These are phyloP conservation scores for Myrmecobius fasciatus DNA, from an alignment of 2,113 vertebrate genomes.

Conservation along the genomic window DNA sequence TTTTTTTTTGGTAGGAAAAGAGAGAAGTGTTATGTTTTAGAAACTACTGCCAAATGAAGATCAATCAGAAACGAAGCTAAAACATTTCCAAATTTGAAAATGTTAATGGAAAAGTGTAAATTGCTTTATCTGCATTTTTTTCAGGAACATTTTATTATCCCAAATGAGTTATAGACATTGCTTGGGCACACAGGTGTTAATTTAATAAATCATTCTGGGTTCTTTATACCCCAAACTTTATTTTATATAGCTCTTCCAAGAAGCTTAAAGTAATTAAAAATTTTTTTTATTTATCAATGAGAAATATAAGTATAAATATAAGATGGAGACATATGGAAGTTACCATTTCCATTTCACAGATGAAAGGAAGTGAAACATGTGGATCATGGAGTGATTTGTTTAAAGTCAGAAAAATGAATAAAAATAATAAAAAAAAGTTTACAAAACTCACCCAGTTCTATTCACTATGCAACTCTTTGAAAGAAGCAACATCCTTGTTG, in stretches of 20 bases:
- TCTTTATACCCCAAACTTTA: conserved; percentile 27
- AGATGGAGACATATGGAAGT: conserved; percentile 12
- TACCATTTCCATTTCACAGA: conserved; percentile 30
- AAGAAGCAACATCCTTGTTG: background rate
- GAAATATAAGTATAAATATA: conserved; percentile 22
- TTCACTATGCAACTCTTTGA: background rate
- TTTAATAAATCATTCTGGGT: conserved; percentile 41
- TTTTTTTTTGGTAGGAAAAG: background rate
- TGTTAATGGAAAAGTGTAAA: conserved; percentile 27
- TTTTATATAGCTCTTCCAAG: conserved; percentile 13
- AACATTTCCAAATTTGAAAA: conserved; percentile 50
- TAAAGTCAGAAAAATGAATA: conserved; percentile 1
- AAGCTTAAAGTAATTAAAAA: conserved; percentile 32
- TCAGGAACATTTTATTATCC: conserved; percentile 21
- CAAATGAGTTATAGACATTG: background rate
- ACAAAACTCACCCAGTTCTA: background rate
- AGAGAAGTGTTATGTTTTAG: background rate
- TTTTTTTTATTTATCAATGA: conserved; percentile 7
- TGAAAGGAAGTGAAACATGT: background rate
- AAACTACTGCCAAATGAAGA: conserved; percentile 56
- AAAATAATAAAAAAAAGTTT: background rate
- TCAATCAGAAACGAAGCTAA: conserved; percentile 56
- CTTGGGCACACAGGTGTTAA: background rate
- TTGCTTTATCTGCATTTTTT: conserved; percentile 15
- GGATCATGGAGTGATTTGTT: conserved; percentile 1